Evolutionary conservation across 2,797 vertebrate species (phyloP).

Genomic region (Characodon lateralis): DNA sequence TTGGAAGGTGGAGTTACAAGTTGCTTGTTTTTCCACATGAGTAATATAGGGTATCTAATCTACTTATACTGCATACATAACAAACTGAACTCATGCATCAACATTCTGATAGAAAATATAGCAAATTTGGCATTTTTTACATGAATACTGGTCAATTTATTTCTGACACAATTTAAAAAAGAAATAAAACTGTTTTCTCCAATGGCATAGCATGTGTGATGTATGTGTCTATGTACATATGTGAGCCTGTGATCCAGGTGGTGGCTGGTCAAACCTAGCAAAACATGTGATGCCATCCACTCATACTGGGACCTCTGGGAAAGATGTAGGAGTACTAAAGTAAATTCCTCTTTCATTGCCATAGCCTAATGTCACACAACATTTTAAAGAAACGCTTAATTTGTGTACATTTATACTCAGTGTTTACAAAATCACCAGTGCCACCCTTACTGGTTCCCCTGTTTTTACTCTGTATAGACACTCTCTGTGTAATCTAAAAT

Average conservation of each 20-base stretch:
- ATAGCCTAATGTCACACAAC: not conserved
- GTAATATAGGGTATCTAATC: not conserved
- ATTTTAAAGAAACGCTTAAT: not conserved
- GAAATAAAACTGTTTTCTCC: not conserved
- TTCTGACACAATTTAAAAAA: not conserved
- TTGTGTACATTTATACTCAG: not conserved
- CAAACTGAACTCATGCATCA: not conserved
- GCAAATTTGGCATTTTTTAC: not conserved
- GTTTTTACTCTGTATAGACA: not conserved
- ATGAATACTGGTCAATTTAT: not conserved
- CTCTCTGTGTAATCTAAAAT: not conserved
- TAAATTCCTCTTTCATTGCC: not conserved
- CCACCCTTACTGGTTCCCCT: not conserved
- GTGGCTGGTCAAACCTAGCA: not conserved
- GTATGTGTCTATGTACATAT: not conserved
- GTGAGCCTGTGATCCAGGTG: not conserved
- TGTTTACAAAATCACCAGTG: not conserved
- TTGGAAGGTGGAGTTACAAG: not conserved
- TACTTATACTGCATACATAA: not conserved
- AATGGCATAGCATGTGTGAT: not conserved
- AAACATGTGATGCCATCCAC: not conserved
- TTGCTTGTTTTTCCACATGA: not conserved
- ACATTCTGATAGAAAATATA: not conserved
- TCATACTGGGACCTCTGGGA: too few species aligned
- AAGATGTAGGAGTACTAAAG: not conserved